Conservation (phyloP, 2,888 invertebrate species). For the Hypomecis atomaria region DNA sequence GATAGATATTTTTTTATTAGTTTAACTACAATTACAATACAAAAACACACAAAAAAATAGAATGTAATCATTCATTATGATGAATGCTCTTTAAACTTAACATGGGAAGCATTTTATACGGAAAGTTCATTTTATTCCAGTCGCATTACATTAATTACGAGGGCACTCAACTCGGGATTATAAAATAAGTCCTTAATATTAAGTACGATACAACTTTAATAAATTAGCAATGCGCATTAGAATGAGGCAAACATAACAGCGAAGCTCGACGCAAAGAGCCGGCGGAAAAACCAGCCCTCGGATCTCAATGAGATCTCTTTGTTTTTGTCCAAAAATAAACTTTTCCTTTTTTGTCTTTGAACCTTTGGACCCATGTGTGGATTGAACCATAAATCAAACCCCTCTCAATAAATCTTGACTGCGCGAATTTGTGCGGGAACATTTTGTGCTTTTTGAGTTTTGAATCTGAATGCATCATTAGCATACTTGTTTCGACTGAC, state of each 20-base stretch:
- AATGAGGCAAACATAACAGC: conserved; percentile 59
- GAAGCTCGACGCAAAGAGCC: conserved; percentile 50
- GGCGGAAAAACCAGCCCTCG: conserved; percentile 53
- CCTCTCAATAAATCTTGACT: conserved; percentile 77
- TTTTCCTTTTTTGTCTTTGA: conserved; percentile 73
- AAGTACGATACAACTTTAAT: conserved; percentile 47
- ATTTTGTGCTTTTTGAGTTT: conserved; percentile 59
- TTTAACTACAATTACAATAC: too few species aligned
- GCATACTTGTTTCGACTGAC: background rate
- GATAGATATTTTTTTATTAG: too few species aligned
- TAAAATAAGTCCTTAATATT: conserved; percentile 46
- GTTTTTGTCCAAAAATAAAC: conserved; percentile 70
- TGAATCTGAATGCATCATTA: conserved; percentile 32
- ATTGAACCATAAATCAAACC: conserved; percentile 78
- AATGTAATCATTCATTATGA: background rate
- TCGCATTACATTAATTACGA: conserved; percentile 34
- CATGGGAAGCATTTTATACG: conserved; percentile 20
- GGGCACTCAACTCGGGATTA: conserved; percentile 45
- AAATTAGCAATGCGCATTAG: conserved; percentile 61
- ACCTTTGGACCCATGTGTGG: conserved; percentile 75
- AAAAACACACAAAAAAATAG: too few species aligned
- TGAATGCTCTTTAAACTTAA: conserved; percentile 25
- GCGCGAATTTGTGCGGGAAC: conserved; percentile 67
- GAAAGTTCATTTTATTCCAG: conserved; percentile 27
- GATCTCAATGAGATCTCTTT: conserved; percentile 62